Evolutionary conservation across 2,113 vertebrate genomes (phyloP).

Genomic region (Kryptolebias marmoratus): DNA sequence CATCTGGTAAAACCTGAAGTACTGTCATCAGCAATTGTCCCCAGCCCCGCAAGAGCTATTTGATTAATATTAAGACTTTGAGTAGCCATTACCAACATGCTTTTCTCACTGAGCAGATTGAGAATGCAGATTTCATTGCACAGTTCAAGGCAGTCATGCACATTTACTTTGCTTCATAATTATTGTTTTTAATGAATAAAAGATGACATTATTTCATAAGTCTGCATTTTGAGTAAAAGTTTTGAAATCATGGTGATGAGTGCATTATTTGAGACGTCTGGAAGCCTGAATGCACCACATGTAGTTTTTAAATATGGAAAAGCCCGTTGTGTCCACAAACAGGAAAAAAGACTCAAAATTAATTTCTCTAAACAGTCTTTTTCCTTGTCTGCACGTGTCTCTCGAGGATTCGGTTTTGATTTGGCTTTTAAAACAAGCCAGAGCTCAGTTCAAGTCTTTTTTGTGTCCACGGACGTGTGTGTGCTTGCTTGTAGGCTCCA

Average conservation of each 20-base stretch:
- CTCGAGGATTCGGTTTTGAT: constrained; percentile 60
- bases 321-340: constrained; percentile 64
- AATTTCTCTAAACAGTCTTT: constrained; percentile 66
- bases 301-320: constrained; percentile 59
- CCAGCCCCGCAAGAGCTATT: constrained; percentile 14
- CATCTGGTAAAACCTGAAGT: constrained; percentile 49
- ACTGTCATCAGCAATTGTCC: constrained; percentile 55
- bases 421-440: constrained; percentile 68
- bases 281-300: constrained; percentile 37
- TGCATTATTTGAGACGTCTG: constrained; percentile 12
- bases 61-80: constrained; percentile 39
- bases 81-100: constrained; percentile 18
- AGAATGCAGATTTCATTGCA: constrained; percentile 16
- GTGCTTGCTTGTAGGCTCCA: constrained; percentile 2
- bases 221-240: neutral
- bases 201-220: constrained; percentile 2
- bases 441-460: constrained; percentile 35
- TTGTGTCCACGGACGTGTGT: constrained; percentile 21
- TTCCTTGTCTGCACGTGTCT: constrained; percentile 57
- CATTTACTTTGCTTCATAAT: constrained; percentile 22
- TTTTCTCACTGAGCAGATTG: constrained; percentile 8
- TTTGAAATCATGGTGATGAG: neutral
- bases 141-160: constrained; percentile 15
- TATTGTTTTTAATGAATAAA: constrained; percentile 4
- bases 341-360: constrained; percentile 64